Conservation (phyloP, 64 coral and sea anemone genomes). For the Trachythela sp. region DNA sequence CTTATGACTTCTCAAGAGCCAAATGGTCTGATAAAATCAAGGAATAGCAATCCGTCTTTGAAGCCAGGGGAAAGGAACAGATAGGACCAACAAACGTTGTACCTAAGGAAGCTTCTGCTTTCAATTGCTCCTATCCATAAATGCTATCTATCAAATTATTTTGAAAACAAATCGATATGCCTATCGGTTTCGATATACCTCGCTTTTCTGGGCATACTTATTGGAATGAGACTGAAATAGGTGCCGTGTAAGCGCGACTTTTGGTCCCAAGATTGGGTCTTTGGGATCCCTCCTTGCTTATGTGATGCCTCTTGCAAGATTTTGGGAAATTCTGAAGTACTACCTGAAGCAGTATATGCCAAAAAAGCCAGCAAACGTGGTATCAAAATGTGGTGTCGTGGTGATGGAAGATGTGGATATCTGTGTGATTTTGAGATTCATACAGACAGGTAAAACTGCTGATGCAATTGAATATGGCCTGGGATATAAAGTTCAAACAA, state of each 20-base stretch:
- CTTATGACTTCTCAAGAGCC: too few species aligned
- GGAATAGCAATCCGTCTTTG: too few species aligned
- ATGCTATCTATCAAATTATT: too few species aligned
- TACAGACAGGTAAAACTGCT: background rate
- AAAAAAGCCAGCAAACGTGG: conserved; percentile 10
- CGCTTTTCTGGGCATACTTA: conserved; percentile 20
- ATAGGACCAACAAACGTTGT: too few species aligned
- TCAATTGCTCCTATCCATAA: too few species aligned
- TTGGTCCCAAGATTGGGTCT: conserved; percentile 38
- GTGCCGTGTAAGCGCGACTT: conserved; percentile 22
- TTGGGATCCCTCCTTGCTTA: conserved; percentile 32
- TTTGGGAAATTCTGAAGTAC: background rate
- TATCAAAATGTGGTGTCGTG: conserved; percentile 2
- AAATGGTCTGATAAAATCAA: too few species aligned
- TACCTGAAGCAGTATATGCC: conserved; percentile 43
- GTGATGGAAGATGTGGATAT: background rate
- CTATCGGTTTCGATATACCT: background rate
- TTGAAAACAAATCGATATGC: too few species aligned
- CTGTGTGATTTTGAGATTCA: conserved; percentile 2
- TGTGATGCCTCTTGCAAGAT: conserved; percentile 35
- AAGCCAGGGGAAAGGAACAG: too few species aligned
- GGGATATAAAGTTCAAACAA: background rate
- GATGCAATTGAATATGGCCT: background rate
- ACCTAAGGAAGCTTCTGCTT: too few species aligned
- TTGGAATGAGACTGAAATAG: conserved; percentile 13